Evolutionary conservation across 2,797 vertebrate genomes (phyloP).

Genomic region (Gallinago nigripennis): DNA sequence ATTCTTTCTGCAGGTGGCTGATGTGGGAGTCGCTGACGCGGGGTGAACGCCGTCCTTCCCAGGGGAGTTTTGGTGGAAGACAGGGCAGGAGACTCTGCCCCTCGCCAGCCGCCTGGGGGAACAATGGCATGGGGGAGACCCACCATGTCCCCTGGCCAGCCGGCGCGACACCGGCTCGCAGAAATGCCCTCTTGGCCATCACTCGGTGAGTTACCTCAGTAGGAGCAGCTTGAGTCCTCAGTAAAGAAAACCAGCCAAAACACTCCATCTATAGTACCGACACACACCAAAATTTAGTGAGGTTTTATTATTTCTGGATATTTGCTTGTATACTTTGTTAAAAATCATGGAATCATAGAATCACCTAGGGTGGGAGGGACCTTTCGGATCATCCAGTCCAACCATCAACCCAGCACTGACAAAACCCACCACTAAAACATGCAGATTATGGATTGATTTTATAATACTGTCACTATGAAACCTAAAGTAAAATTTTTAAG

Average conservation of each 20-base stretch:
- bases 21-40: rapidly evolving
- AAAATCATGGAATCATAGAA: too few relatives aligned
- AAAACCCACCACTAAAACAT: background rate
- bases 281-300: background rate
- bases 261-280: background rate
- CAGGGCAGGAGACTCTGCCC: background rate
- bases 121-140: background rate
- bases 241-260: background rate
- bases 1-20: background rate
- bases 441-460: background rate
- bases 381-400: too few relatives aligned
- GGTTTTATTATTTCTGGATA: background rate
- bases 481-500: background rate
- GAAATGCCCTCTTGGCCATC: background rate
- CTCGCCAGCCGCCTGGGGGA: background rate
- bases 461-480: background rate
- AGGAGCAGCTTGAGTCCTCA: background rate
- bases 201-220: background rate
- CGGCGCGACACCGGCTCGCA: background rate
- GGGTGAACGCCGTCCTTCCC: background rate
- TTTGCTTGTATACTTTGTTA: background rate
- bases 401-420: too few relatives aligned
- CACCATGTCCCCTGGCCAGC: background rate
- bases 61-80: background rate
- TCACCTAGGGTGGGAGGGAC: too few relatives aligned